These are phyloP conservation scores for Hypena proboscidalis DNA, from an alignment of 2,888 invertebrate species.

Conservation along the genomic window DNA sequence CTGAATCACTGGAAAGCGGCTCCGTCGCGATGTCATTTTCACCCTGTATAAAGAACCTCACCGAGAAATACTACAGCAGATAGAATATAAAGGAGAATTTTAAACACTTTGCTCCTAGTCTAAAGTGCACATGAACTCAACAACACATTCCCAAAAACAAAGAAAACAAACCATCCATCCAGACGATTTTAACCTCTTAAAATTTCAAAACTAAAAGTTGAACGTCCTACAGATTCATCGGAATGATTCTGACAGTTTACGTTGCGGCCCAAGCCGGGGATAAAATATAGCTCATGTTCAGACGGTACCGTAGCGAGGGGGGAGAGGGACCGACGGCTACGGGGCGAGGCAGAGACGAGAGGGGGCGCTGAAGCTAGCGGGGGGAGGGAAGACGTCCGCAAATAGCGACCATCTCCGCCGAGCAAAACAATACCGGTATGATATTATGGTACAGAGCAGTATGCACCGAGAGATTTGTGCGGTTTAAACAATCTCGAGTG, in stretches of 20 bases:
- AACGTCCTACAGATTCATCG: constrained; percentile 74
- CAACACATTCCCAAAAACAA: constrained; percentile 26
- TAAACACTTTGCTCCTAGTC: background rate
- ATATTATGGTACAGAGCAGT: constrained; percentile 73
- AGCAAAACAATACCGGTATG: constrained; percentile 83
- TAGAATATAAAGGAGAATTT: background rate
- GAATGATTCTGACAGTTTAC: constrained; percentile 82
- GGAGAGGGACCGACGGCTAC: constrained; percentile 30
- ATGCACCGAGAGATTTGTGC: constrained; percentile 50
- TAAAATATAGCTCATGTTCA: constrained; percentile 83
- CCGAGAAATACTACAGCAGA: constrained; percentile 1
- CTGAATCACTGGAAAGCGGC: too few species aligned
- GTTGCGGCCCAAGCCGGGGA: constrained; percentile 77
- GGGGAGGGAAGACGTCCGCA: constrained; percentile 70
- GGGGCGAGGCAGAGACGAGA: constrained; percentile 27
- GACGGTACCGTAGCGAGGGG: constrained; percentile 73
- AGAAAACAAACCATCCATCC: constrained; percentile 29
- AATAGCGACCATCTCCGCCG: constrained; percentile 79
- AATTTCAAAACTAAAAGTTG: constrained; percentile 74
- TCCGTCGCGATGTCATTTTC: too few species aligned
- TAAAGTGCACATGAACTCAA: constrained; percentile 4
- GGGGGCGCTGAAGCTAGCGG: constrained; percentile 27
- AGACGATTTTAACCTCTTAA: constrained; percentile 46
- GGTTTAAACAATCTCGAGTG: constrained; percentile 45
- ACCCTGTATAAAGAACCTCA: constrained; percentile 1